Base-by-base conservation (phyloP, 2,888 invertebrate genomes). In the Parnassius glacialis region DNA sequence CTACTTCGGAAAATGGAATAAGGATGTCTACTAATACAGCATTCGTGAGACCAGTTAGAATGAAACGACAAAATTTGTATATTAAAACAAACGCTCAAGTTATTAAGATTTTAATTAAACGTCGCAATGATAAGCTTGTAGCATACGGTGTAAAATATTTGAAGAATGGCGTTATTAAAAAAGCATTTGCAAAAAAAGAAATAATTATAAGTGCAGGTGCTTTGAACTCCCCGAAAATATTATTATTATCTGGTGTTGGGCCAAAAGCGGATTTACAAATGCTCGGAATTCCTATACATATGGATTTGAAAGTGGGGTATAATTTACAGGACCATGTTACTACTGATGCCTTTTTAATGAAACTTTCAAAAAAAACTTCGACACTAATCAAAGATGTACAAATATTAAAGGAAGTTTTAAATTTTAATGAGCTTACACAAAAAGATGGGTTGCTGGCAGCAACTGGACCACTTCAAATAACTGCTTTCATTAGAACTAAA, bases 291-390 rank as follows among this genome's bases (percentile, higher is more conserved):
- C 77, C 83, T 51, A 86, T 94, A 0, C 78, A 94, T 1, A 87
- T 92, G 66, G 89, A 95, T 79, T 83, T 95, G 47, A 93, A 93
- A 34, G 95, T 96, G 0, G 96, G 96, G 0, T 85, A 90, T 68
- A 96, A 96, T 77, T 83, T 96, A n/a, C 95, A 95, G 71, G 94
- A 96, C 74, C 96, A 96, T 74, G 89, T 93, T 1, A 93, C 85
- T 68, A 93, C 75, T 48, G 80, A 85, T 66, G 87, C 85, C 20
- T 88, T 94, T 63, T 73, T 94, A 1, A 90, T 94, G 74, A 84
- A 84, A 2, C 80, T 94, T 12, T 83, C 84, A 0, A 93, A 93
- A 68, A 79, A 85, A 70, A 90, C 93, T 1, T 85, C 93, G 0
- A 93, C 93, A 0, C 68, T 79, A 13, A 79, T 88, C 25, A 70